Conservation (phyloP, 2,113 vertebrate genomes). For the Ceyx cyanopectus region DNA sequence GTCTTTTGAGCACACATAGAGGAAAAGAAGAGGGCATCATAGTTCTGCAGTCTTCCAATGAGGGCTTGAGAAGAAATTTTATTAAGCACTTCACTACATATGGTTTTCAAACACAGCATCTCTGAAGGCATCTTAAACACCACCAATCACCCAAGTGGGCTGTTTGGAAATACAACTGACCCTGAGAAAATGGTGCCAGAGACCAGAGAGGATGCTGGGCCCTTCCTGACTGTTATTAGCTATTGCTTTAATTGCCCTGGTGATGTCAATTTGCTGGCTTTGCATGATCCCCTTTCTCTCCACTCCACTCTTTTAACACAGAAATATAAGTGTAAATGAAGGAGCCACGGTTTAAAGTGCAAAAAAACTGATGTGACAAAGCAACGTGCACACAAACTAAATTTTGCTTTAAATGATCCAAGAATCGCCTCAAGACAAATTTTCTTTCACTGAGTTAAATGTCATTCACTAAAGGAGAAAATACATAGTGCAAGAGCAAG, state of each 20-base stretch:
- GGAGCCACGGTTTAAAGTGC: background rate
- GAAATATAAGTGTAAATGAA: background rate
- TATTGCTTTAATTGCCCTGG: background rate
- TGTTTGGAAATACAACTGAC: background rate
- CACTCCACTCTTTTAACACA: background rate
- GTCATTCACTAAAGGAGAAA: constrained; percentile 44
- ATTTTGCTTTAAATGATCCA: background rate
- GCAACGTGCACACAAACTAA: background rate
- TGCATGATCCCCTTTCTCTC: background rate
- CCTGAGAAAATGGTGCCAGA: background rate
- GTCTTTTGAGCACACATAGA: background rate
- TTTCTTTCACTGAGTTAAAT: constrained; percentile 36
- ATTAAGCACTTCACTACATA: background rate
- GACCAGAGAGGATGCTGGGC: background rate
- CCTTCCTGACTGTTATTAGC: background rate
- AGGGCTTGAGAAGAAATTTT: background rate
- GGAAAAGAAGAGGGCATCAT: background rate
- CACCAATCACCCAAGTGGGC: rapidly evolving
- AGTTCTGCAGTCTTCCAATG: background rate
- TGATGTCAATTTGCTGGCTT: background rate
- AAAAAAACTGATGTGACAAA: background rate
- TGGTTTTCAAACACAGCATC: background rate
- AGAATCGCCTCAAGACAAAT: constrained; percentile 24
- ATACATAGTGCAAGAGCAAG: constrained; percentile 72
- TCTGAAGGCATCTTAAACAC: background rate